Percentiles rank a stretch among this genome's conserved stretches.
These are phyloP conservation scores for Crotophaga sulcirostris DNA, from an alignment of 2,113 vertebrate genomes.

Conservation along the genomic window DNA sequence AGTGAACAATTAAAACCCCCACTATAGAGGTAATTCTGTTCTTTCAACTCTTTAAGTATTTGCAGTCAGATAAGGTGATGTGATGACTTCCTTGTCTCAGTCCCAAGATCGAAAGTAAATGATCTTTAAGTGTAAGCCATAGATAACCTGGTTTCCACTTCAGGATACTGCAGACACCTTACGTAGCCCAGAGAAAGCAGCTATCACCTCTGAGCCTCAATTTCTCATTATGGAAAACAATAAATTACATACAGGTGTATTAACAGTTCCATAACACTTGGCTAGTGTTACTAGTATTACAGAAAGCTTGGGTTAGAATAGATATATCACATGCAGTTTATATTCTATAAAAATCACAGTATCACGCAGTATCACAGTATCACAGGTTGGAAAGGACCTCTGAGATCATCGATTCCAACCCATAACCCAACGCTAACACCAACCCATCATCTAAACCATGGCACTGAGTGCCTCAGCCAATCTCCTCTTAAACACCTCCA, in stretches of 20 bases:
- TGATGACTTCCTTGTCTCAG: not conserved
- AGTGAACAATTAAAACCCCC: not conserved
- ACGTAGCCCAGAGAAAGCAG: not conserved
- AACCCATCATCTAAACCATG: no score
- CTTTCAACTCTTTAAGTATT: not conserved
- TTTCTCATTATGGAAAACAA: not conserved
- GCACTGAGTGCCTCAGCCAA: no score
- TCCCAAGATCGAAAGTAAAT: not conserved
- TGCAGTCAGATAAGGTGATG: not conserved
- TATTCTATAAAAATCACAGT: no score
- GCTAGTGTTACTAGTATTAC: not conserved
- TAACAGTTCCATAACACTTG: not conserved
- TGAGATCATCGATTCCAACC: no score
- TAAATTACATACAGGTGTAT: not conserved
- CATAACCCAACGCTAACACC: no score
- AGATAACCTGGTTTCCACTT: not conserved
- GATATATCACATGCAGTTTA: accelerated
- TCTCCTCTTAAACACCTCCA: no score
- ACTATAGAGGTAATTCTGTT: not conserved
- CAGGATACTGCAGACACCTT: not conserved
- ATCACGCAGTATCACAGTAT: no score
- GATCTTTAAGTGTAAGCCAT: not conserved
- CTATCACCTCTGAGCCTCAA: not conserved
- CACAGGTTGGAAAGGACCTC: no score
- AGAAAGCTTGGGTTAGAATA: not conserved